A percentile compares a stretch with the other conserved stretches of the same genome.
These are phyloP conservation scores for Neoscelio sp. DNA, from an alignment of 2,888 invertebrate species.

Conservation along the genomic window DNA sequence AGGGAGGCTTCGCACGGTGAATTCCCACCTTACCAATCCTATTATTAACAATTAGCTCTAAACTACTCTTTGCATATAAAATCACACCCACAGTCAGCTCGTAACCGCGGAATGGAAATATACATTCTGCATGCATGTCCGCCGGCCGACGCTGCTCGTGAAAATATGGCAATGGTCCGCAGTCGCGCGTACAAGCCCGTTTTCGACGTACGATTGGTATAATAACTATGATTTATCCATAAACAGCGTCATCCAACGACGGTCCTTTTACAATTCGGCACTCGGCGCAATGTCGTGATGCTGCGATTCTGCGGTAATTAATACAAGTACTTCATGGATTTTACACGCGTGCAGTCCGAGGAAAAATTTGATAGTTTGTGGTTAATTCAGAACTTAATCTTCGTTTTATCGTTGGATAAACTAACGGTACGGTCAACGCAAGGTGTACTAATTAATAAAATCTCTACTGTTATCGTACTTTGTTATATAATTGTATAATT, in stretches of 20 bases:
- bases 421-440: slow-evolving; percentile 27
- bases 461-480: no score
- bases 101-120: slow-evolving; percentile 83
- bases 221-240: slow-evolving; percentile 67
- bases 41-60: slow-evolving; percentile 83
- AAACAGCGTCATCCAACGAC: slow-evolving; percentile 48
- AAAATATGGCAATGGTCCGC: slow-evolving; percentile 75
- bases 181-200: slow-evolving; percentile 49
- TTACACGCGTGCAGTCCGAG: slow-evolving; percentile 47
- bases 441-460: slow-evolving; percentile 58
- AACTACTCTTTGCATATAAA: slow-evolving; percentile 83
- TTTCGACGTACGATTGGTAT: slow-evolving; percentile 66
- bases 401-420: slow-evolving; percentile 51
- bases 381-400: slow-evolving; percentile 64
- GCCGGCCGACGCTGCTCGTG: slow-evolving; percentile 72
- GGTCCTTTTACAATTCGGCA: slow-evolving; percentile 61
- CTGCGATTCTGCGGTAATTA: slow-evolving; percentile 52
- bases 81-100: slow-evolving; percentile 79
- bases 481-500: no score
- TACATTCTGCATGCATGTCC: slow-evolving; percentile 82
- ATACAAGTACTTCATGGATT: slow-evolving; percentile 61
- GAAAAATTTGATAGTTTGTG: slow-evolving; percentile 63
- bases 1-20: slow-evolving; percentile 74
- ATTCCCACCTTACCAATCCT: slow-evolving; percentile 83
- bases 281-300: slow-evolving; percentile 16